Conservation (phyloP, 1,140 invertebrate species). For the Carposina sasakii region DNA sequence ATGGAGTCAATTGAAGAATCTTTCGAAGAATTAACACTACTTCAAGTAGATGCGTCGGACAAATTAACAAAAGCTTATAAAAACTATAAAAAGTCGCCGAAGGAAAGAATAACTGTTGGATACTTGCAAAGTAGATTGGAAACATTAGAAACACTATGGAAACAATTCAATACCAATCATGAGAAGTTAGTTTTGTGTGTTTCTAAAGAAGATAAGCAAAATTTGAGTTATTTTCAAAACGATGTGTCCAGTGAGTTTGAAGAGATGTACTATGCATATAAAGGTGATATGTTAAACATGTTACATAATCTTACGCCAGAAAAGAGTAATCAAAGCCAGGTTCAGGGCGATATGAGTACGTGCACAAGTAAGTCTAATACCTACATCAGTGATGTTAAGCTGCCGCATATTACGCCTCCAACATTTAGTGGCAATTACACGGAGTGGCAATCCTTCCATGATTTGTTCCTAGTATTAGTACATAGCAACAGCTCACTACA, state of each 20-base stretch:
- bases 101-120: conserved; percentile 1
- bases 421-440: background rate
- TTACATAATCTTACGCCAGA: no score
- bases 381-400: background rate
- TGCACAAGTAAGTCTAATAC: background rate
- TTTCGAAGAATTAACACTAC: background rate
- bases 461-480: background rate
- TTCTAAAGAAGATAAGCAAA: no score
- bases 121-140: conserved; percentile 2
- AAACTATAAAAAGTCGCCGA: background rate
- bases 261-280: no score
- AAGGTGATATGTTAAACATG: no score
- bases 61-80: background rate
- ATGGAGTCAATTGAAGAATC: no score
- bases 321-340: no score
- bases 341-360: background rate
- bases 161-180: background rate
- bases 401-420: no score
- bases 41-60: background rate
- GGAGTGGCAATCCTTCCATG: conserved; percentile 5
- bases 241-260: no score
- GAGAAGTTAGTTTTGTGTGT: no score
- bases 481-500: background rate
- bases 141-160: background rate
- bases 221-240: no score